Percentiles rank a stretch among this genome's conserved stretches.
Evolutionary conservation across 35 echinoderm and acorn worm species (phyloP).

Genomic region (Ptychodera flava): DNA sequence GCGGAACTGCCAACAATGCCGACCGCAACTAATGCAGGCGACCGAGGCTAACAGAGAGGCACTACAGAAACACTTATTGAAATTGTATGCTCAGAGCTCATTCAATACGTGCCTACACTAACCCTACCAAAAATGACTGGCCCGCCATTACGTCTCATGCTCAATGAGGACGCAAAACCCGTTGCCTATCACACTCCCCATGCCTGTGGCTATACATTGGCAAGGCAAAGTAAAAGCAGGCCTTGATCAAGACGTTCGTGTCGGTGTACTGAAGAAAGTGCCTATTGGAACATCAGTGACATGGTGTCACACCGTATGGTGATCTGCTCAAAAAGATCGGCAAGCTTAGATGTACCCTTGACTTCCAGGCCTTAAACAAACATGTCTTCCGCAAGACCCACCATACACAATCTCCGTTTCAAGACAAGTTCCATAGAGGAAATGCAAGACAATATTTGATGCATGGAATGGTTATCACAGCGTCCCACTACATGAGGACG

Average conservation of each 20-base stretch:
- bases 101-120: slow-evolving; percentile 36
- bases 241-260: slow-evolving; percentile 5
- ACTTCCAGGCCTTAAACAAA: slow-evolving; percentile 18
- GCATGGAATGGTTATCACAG: too few relatives aligned
- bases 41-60: not conserved
- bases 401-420: slow-evolving; percentile 30
- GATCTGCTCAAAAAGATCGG: slow-evolving; percentile 23
- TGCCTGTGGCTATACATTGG: slow-evolving; percentile 4
- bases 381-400: slow-evolving; percentile 26
- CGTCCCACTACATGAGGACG: too few relatives aligned
- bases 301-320: slow-evolving; percentile 50
- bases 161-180: slow-evolving; percentile 18
- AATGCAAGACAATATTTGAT: too few relatives aligned
- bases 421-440: too few relatives aligned
- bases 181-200: slow-evolving; percentile 26
- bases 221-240: slow-evolving; percentile 25
- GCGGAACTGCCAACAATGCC: not conserved
- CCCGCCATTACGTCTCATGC: too few relatives aligned
- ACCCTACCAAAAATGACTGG: slow-evolving; percentile 26
- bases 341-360: slow-evolving; percentile 9
- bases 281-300: slow-evolving; percentile 44
- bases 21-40: not conserved
- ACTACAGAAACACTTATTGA: too few relatives aligned
- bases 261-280: slow-evolving; percentile 19
- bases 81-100: slow-evolving; percentile 15